These are phyloP conservation scores for Phyllostomus discolor DNA, from an alignment of 2,113 vertebrate species.

Conservation along the genomic window DNA sequence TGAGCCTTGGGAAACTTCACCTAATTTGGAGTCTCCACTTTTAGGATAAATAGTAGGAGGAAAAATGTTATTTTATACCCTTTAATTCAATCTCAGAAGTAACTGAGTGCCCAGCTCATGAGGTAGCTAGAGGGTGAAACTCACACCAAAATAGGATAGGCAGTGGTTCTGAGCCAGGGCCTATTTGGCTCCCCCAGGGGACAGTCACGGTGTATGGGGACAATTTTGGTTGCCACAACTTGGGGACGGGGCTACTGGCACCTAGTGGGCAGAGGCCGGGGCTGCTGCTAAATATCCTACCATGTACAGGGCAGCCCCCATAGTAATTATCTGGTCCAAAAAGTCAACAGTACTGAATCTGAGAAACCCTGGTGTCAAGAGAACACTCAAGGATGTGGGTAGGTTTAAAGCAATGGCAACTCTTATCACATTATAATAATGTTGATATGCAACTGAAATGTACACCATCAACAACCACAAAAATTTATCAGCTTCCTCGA, in stretches of 20 bases:
- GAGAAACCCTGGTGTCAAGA: background rate
- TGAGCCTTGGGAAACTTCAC: background rate
- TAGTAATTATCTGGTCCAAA: background rate
- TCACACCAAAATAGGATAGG: background rate
- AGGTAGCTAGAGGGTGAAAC: background rate
- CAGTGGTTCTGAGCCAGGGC: background rate
- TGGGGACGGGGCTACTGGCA: background rate
- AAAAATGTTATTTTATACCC: background rate
- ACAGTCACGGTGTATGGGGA: background rate
- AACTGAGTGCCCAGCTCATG: background rate
- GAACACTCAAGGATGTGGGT: background rate
- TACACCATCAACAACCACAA: background rate
- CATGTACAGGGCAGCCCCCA: background rate
- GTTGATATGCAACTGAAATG: background rate
- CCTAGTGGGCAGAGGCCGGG: background rate
- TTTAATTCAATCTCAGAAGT: slow-evolving; percentile 23
- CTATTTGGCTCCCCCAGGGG: background rate
- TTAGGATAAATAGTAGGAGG: background rate
- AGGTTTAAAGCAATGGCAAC: background rate
- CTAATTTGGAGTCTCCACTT: background rate
- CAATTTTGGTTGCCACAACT: background rate
- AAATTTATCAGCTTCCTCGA: background rate
- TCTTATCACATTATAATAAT: background rate
- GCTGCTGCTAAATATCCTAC: background rate
- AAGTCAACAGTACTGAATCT: background rate